These are phyloP conservation scores for Catocala nupta DNA, from an alignment of 2,888 invertebrate genomes.

Conservation along the genomic window DNA sequence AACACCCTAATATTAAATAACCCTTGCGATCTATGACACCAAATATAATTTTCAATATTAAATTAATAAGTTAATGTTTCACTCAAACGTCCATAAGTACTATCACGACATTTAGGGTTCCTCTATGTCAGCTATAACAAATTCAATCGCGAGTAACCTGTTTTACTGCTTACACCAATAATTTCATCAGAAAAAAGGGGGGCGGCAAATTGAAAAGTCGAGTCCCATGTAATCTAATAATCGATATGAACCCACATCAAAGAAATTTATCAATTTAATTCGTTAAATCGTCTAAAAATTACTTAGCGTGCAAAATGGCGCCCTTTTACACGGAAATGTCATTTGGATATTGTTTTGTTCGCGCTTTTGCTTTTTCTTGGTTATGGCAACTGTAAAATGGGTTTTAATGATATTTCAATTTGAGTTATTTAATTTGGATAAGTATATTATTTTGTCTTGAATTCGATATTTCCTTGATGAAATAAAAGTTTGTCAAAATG, in stretches of 20 bases:
- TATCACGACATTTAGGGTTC: constrained; percentile 13
- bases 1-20: no score
- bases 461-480: no score
- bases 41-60: neutral
- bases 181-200: constrained; percentile 70
- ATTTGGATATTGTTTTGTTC: constrained; percentile 65
- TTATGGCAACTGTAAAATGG: constrained; percentile 14
- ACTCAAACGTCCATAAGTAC: constrained; percentile 18
- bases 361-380: constrained; percentile 40
- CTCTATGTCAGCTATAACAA: constrained; percentile 29
- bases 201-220: constrained; percentile 82
- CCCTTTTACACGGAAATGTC: constrained; percentile 71
- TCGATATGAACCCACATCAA: constrained; percentile 78
- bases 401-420: no score
- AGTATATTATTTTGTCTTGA: neutral
- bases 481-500: no score
- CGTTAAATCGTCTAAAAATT: constrained; percentile 75
- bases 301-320: constrained; percentile 75
- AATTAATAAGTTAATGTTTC: constrained; percentile 7
- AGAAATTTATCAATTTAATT: constrained; percentile 76
- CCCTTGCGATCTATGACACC: neutral
- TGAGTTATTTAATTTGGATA: no score
- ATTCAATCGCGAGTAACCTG: constrained; percentile 52
- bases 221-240: constrained; percentile 79
- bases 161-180: constrained; percentile 65